phyloP scores from a whole-genome alignment of 2,113 vertebrate species.

The Choloepus hoffmanni region DNA sequence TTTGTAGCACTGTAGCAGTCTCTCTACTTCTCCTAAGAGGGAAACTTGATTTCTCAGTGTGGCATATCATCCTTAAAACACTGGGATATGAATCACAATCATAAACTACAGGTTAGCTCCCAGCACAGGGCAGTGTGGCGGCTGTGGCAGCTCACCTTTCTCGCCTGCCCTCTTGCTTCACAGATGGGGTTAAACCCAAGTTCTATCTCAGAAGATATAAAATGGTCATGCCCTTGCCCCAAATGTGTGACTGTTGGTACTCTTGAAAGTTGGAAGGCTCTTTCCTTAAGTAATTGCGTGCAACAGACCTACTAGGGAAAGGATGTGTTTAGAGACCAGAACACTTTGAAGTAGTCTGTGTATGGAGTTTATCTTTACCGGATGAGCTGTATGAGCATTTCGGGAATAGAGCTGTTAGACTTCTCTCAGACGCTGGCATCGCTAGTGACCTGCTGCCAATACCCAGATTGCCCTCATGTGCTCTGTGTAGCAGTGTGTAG shows the following conservation, averaged over 20 bases:
- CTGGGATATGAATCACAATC: neutral
- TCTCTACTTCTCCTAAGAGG: no score
- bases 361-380: neutral
- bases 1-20: neutral
- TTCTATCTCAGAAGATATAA: slow-evolving; percentile 22
- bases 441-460: neutral
- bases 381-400: slow-evolving; percentile 2
- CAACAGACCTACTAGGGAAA: slow-evolving; percentile 23
- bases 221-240: neutral
- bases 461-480: neutral
- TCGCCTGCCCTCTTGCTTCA: no score
- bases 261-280: neutral
- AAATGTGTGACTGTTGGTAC: neutral
- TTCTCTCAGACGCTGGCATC: neutral
- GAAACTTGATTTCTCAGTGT: neutral
- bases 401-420: neutral
- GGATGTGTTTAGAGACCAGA: neutral
- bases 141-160: no score
- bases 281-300: neutral
- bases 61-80: neutral
- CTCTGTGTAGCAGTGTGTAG: neutral
- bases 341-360: slow-evolving; percentile 10
- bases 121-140: no score
- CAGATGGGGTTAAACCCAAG: neutral
- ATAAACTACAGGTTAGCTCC: neutral